Evolutionary conservation across 2,113 vertebrate genomes (phyloP).

Genomic region (Nothoprocta pentlandii): DNA sequence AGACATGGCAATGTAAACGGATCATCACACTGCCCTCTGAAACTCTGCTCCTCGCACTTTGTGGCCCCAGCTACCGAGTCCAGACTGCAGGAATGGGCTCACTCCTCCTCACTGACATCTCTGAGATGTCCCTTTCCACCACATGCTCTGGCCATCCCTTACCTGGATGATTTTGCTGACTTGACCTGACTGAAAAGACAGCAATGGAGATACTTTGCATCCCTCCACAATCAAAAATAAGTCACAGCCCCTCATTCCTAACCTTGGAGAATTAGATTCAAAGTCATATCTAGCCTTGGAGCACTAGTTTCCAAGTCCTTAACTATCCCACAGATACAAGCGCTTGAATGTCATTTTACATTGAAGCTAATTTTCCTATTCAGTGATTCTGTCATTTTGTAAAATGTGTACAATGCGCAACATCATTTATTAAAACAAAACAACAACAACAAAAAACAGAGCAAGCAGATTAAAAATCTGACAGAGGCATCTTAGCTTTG

Average conservation of each 20-base stretch:
- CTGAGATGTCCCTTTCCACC: background rate
- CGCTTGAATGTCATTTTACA: background rate
- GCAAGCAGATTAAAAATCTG: conserved; percentile 41
- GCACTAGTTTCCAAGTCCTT: background rate
- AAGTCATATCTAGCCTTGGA: background rate
- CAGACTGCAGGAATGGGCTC: background rate
- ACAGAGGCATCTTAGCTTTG: conserved; percentile 11
- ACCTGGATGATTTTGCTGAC: background rate
- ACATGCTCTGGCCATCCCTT: background rate
- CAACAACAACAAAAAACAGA: background rate
- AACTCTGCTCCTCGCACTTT: background rate
- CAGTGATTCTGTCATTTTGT: conserved; percentile 30
- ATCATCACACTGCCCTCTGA: background rate
- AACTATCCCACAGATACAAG: background rate
- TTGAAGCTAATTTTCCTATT: conserved; percentile 58
- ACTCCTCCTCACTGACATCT: background rate
- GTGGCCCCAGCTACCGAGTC: background rate
- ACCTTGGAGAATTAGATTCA: background rate
- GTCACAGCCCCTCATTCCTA: background rate
- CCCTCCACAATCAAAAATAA: background rate
- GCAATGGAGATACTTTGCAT: background rate
- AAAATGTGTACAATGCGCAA: conserved; percentile 28
- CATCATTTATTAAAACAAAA: conserved; percentile 31
- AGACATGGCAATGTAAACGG: background rate
- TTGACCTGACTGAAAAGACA: background rate